Percentiles rank a stretch among this genome's conserved stretches.
Conservation (phyloP, 2,797 vertebrate genomes). For the Pseudomugil gertrudae region DNA sequence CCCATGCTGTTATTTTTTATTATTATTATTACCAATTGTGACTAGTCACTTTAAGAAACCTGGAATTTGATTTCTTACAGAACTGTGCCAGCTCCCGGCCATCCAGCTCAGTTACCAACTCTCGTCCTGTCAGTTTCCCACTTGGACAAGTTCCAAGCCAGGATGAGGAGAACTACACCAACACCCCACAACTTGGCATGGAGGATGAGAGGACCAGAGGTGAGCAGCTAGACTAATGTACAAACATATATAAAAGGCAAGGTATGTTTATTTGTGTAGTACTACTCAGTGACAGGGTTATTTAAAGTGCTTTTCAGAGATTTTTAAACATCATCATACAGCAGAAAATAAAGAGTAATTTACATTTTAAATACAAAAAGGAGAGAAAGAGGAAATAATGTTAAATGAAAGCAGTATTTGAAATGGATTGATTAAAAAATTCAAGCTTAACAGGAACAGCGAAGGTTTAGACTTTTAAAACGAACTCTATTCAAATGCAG, state of each 20-base stretch:
- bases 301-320: no score
- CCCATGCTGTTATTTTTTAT: neutral
- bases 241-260: neutral
- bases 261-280: no score
- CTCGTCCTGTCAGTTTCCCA: slow-evolving; percentile 74
- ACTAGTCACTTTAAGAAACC: neutral
- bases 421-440: no score
- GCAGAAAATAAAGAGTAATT: no score
- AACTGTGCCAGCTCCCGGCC: slow-evolving; percentile 81
- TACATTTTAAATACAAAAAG: no score
- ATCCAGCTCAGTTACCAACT: slow-evolving; percentile 77
- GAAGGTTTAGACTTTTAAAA: no score
- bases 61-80: slow-evolving; percentile 53
- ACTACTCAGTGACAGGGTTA: no score
- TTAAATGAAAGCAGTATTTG: no score
- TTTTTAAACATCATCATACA: no score
- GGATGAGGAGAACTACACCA: slow-evolving; percentile 62
- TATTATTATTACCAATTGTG: neutral
- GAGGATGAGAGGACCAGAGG: slow-evolving; percentile 48
- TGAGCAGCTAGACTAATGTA: slow-evolving; percentile 28
- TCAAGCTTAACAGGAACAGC: no score
- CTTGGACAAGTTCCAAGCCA: slow-evolving; percentile 53
- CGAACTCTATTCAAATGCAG: no score
- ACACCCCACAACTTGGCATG: slow-evolving; percentile 3
- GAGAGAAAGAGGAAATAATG: no score